Evolutionary conservation across 2,113 vertebrate species (phyloP).

Genomic region (Hepsetus odoe): DNA sequence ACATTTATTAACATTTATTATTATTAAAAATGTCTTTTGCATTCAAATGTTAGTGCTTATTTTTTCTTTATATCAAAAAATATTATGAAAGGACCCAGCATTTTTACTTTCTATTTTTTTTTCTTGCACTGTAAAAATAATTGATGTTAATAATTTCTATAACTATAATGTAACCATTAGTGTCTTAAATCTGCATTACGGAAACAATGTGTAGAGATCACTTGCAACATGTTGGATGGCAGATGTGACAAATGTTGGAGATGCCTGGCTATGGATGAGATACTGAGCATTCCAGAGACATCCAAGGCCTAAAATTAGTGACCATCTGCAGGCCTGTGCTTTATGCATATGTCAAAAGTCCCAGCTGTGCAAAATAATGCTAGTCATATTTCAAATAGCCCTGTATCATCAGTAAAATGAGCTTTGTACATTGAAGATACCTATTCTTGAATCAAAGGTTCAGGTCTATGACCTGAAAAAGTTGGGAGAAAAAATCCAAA

Average conservation of each 20-base stretch:
- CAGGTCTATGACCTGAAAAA: neutral
- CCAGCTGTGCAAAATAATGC: conserved; percentile 37
- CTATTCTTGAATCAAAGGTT: neutral
- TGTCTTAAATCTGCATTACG: neutral
- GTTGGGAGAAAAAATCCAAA: too few species aligned
- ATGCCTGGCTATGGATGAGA: conserved; percentile 16
- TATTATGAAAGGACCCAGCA: too few species aligned
- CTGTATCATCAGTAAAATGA: neutral
- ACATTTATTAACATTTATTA: too few species aligned
- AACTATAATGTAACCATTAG: too few species aligned
- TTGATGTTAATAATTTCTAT: too few species aligned
- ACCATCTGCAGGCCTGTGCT: neutral
- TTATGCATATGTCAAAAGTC: conserved; percentile 29
- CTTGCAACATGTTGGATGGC: neutral
- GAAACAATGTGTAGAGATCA: conserved; percentile 4
- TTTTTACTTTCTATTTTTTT: too few species aligned
- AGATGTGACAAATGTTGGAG: conserved; percentile 36
- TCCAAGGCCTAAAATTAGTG: conserved; percentile 38
- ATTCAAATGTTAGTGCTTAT: too few species aligned
- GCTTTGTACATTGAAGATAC: neutral
- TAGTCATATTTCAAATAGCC: conserved; percentile 25
- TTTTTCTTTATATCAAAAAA: too few species aligned
- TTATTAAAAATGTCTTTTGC: too few species aligned
- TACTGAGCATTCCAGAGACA: conserved; percentile 25
- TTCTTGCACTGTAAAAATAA: too few species aligned